Percentiles rank a stretch among this genome's conserved stretches.
Conservation (phyloP, 2,888 invertebrate species). For the Hyppa rectilinea region DNA sequence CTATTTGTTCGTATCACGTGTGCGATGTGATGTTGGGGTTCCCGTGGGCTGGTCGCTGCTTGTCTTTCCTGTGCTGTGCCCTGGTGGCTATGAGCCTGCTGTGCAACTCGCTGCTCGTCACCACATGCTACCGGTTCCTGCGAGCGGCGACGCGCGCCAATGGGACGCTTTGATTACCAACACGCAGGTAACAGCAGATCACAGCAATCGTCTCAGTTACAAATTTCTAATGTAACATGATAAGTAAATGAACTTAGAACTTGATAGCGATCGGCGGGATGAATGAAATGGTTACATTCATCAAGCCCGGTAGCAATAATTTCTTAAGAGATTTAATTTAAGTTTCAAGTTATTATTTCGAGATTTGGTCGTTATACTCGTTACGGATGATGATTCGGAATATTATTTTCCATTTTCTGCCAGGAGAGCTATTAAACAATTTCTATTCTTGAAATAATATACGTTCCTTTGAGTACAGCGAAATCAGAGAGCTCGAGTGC, state of each 20-base stretch:
- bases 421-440: not conserved
- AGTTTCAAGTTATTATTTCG: not conserved
- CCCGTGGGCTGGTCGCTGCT: conserved; percentile 8
- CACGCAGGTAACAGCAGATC: conserved; percentile 9
- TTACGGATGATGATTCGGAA: not conserved
- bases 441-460: not conserved
- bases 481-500: not conserved
- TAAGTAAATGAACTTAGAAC: too few species aligned
- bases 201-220: not conserved
- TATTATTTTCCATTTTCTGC: not conserved
- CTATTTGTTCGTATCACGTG: conserved; percentile 4
- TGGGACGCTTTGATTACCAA: conserved; percentile 35
- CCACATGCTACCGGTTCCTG: conserved; percentile 41
- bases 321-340: not conserved
- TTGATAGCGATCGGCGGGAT: too few species aligned
- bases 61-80: conserved; percentile 13
- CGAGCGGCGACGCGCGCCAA: conserved; percentile 23
- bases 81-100: conserved; percentile 40
- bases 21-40: conserved; percentile 30
- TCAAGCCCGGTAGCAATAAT: not conserved
- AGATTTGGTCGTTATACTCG: not conserved
- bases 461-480: not conserved
- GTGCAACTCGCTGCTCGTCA: conserved; percentile 31
- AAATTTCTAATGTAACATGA: not conserved
- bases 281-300: too few species aligned